phyloP scores from a whole-genome alignment of 1,140 invertebrate genomes.

The Drosophila jambulina region DNA sequence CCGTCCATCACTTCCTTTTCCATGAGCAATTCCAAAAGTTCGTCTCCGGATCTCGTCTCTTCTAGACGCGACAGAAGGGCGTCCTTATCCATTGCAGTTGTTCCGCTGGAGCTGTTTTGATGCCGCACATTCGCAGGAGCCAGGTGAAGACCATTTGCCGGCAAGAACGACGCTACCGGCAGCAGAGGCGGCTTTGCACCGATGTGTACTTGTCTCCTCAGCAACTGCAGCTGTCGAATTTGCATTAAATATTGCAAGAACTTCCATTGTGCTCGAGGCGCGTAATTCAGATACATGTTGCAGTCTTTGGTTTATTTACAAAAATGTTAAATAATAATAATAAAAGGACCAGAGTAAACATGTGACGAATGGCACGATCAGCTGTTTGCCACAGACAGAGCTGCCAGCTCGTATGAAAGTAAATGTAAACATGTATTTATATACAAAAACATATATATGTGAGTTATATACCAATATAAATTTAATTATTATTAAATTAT shows the following conservation, averaged over 20 bases:
- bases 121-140: neutral
- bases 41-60: neutral
- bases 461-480: neutral
- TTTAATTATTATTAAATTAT: neutral
- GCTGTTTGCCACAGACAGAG: conserved; percentile 5
- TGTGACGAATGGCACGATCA: conserved; percentile 30
- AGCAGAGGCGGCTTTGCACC: conserved; percentile 39
- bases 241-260: conserved; percentile 57
- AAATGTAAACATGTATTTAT: neutral
- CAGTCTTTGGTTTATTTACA: conserved; percentile 46
- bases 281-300: conserved; percentile 55
- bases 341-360: conserved; percentile 35
- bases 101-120: neutral
- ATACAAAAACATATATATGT: neutral
- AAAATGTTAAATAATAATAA: conserved; percentile 70
- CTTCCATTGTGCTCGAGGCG: conserved; percentile 51
- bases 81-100: neutral
- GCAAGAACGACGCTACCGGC: neutral
- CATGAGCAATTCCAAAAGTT: neutral
- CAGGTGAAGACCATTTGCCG: neutral
- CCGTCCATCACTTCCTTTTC: neutral
- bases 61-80: neutral
- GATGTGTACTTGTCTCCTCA: conserved; percentile 33
- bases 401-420: conserved; percentile 2
- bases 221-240: conserved; percentile 48